Base-by-base conservation (phyloP, 2,113 vertebrate genomes). In the Pyxicephalus adspersus region DNA sequence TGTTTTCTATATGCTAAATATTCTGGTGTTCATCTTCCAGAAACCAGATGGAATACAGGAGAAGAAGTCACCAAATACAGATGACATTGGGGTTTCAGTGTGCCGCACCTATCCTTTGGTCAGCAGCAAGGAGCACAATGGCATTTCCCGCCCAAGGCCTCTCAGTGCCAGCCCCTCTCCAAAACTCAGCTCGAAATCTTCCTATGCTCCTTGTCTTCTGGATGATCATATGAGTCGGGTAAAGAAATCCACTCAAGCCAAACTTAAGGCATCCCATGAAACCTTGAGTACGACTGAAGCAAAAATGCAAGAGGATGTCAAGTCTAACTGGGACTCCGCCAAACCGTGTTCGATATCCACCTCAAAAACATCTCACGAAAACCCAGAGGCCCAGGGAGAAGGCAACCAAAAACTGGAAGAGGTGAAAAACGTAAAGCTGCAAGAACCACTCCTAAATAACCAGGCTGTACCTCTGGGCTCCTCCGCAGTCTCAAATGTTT, bases 11-110 rank as follows among this genome's bases (percentile, higher is more conserved):
- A 45, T 9, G 9, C 15, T 45, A 8, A 2, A 15, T 45, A 8
- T 45, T 45, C 11, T 45, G 8, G 9, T 15, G 2, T 13, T 13
- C 11, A 9, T 65, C 16, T 77, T 65, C 18, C 26, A 82, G 92
- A 89, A 61, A 22, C 66, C 26, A 7, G 87, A 87, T 9, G 3
- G 13, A 0, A 83, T 83, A 23, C 91, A 85, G 0, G 77, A 87
- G 81, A 94, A 89, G 26, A 96, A 94, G 84, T 89, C 87, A 60
- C 90, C 85, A 9, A 89, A 86, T 7, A 58, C 89, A 0, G 94
- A 95, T 0, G 94, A 96, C 5, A 17, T 95, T 0, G 95, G 97
- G 0, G 77, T 95, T 20, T 92, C 94, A 0, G 45, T 92, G 0
- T 34, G 88, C 29, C 83, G 86, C 17, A 86, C 76, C 0, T 25